Evolutionary conservation across 2,113 vertebrate genomes (phyloP), one percentile per base, ranked within the genome.

Genomic region (Eupsittula cactorum): DNA sequence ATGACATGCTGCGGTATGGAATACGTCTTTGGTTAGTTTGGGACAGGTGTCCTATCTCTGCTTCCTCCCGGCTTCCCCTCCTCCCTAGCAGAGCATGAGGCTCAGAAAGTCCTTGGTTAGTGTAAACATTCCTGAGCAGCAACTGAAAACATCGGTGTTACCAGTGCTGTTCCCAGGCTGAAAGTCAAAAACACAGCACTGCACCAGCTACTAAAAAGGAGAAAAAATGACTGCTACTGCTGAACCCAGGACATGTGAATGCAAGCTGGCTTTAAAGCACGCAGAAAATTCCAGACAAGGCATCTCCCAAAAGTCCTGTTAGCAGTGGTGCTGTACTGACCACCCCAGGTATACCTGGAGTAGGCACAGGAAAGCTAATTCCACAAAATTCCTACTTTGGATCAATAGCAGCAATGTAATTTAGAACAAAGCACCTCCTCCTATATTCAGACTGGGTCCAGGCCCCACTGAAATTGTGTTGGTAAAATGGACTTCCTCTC

Each of bases 301-400:
- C 29, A 64, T 6, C 19, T 79, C 10, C 50, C 50, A 63, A 18
- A 20, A 60, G 20, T 5, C 13, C n/a, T 27, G n/a, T 10, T 16
- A 9, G 35, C 42, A 57, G 46, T 8, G 41, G 4, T 67, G 46
- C 37, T 39, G 62, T 35, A 47, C 15, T 29, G 60, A 25, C 46
- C 57, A 47, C 17, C n/a, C 27, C 5, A 7, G 15, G 14, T 13
- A 28, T 1, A 70, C 41, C 23, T 0, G 3, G 14, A 20, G 19
- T 7, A 77, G 28, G 42, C 3, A 4, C 2, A 60, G 21, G 35
- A 44, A 79, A 65, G 52, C 10, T 7, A 39, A 63, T 76, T 64
- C 47, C 77, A 69, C 44, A 50, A 5, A 19, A 70, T 37, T 57
- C 84, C 65, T 65, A 8, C 37, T 83, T 64, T 24, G 35, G 53